Conservation (phyloP, 2,888 invertebrate species). For the Ctenicera cuprea region DNA sequence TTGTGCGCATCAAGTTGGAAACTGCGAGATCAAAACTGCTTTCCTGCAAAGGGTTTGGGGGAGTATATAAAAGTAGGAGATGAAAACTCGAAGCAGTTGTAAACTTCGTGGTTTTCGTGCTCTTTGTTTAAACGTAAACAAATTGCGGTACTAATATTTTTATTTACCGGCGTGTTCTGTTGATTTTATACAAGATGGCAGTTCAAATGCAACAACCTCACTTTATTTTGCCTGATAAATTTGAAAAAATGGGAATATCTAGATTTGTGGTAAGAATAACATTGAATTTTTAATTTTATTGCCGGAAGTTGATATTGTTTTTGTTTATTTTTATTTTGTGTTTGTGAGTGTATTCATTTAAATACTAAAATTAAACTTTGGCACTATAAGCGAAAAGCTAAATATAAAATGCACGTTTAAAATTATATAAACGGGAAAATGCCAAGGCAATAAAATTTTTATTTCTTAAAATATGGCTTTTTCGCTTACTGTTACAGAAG, state of each 20-base stretch:
- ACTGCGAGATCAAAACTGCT: slow-evolving; percentile 48
- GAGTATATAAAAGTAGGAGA: slow-evolving; percentile 55
- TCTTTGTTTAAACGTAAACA: slow-evolving; percentile 8
- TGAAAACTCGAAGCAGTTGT: slow-evolving; percentile 48
- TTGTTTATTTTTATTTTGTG: background rate
- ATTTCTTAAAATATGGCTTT: too few species aligned
- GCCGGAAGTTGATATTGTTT: background rate
- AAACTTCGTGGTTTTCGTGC: slow-evolving; percentile 40
- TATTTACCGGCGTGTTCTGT: background rate
- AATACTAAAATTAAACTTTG: too few species aligned
- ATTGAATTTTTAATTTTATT: background rate
- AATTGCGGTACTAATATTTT: background rate
- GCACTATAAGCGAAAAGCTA: too few species aligned
- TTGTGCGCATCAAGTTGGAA: slow-evolving; percentile 40
- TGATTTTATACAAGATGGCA: slow-evolving; percentile 59
- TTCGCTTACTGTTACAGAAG: too few species aligned
- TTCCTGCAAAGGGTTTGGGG: slow-evolving; percentile 51
- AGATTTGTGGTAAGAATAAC: slow-evolving; percentile 63
- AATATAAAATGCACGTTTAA: too few species aligned
- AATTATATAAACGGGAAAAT: too few species aligned
- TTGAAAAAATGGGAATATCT: slow-evolving; percentile 63
- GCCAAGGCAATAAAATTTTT: too few species aligned
- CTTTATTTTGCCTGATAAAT: slow-evolving; percentile 63
- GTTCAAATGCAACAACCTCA: slow-evolving; percentile 61
- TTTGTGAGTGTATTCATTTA: too few species aligned